These are phyloP conservation scores for Zaprionus kolodkinae DNA, from an alignment of 1,140 invertebrate species.

Conservation along the genomic window DNA sequence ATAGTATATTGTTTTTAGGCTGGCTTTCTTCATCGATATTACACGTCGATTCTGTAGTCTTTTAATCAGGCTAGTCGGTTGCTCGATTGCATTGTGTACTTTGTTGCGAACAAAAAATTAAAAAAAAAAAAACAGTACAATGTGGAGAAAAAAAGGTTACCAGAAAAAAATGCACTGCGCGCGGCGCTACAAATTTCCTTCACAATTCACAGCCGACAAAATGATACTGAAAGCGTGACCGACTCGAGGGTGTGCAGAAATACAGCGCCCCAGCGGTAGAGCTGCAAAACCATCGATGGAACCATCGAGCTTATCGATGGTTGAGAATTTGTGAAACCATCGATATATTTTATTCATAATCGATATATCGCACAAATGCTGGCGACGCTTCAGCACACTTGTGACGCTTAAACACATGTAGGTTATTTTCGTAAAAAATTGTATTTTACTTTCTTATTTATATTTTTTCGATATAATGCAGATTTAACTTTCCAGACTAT, in stretches of 20 bases:
- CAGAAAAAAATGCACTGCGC: conserved; percentile 80
- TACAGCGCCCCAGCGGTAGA: conserved; percentile 7
- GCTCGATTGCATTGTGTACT: conserved; percentile 30
- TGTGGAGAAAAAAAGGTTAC: conserved; percentile 67
- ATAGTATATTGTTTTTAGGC: conserved; percentile 56
- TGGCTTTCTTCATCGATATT: conserved; percentile 32
- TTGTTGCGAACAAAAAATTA: conserved; percentile 35
- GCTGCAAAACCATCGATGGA: no score
- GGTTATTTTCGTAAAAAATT: no score
- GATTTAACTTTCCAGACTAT: no score
- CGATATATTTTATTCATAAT: no score
- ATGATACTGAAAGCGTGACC: conserved; percentile 51
- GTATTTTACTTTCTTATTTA: no score
- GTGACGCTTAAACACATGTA: no score
- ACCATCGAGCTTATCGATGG: no score
- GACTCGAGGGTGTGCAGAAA: conserved; percentile 21
- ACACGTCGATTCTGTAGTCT: conserved; percentile 47
- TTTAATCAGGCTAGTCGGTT: conserved; percentile 23
- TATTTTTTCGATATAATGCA: no score
- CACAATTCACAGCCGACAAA: conserved; percentile 65
- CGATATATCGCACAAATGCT: no score
- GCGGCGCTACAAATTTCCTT: conserved; percentile 67
- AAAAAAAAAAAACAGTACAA: conserved; percentile 47
- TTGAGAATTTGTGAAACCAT: no score
- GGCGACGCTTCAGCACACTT: no score